Percentiles rank a stretch among this genome's conserved stretches.
These are phyloP conservation scores for Reticulitermes lucifugus DNA, from an alignment of 2,888 invertebrate genomes.

Conservation along the genomic window DNA sequence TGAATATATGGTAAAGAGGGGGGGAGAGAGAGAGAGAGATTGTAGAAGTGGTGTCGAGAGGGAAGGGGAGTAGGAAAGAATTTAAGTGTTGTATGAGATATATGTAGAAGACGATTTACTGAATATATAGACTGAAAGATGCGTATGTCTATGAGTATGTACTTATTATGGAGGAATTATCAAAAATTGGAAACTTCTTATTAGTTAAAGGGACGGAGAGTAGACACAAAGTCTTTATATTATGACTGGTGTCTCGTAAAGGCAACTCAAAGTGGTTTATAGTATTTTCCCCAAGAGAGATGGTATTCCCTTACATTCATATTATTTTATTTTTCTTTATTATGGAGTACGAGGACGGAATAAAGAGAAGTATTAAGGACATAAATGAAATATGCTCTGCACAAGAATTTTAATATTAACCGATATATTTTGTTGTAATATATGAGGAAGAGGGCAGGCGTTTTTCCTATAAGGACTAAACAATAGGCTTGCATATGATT, in stretches of 20 bases:
- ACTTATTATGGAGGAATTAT: slow-evolving; percentile 50
- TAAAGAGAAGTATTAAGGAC: background rate
- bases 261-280: background rate
- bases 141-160: background rate
- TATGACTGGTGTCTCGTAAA: background rate
- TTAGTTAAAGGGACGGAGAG: slow-evolving; percentile 22
- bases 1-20: slow-evolving; percentile 24
- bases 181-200: slow-evolving; percentile 47
- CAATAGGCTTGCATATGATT: too few relatives aligned
- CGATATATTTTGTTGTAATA: background rate
- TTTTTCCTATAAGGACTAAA: too few relatives aligned
- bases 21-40: background rate
- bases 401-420: background rate
- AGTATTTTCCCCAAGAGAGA: background rate
- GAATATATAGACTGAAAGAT: slow-evolving; percentile 34
- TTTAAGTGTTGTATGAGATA: slow-evolving; percentile 12
- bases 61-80: background rate
- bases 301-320: background rate
- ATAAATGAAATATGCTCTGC: background rate
- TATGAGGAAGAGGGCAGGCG: background rate
- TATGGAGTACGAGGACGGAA: background rate
- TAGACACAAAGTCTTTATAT: background rate
- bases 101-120: slow-evolving; percentile 45
- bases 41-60: background rate
- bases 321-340: background rate